Evolutionary conservation across 2,888 invertebrate genomes (phyloP).

Genomic region (Stictocephala bisonia): DNA sequence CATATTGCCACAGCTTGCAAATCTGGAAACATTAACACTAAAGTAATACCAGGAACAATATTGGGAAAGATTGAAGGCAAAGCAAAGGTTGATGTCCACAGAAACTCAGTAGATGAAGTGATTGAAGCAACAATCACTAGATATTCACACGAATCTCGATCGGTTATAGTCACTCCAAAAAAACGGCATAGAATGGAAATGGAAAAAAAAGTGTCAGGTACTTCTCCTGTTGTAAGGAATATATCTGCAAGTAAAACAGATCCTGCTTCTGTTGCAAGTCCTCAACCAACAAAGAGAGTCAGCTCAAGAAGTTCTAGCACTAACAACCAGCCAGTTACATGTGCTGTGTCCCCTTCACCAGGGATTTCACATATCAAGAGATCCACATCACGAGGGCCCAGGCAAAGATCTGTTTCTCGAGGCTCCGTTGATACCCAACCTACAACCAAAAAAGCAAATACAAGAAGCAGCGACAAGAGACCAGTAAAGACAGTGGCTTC

Average conservation of each 20-base stretch:
- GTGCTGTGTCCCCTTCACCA: constrained; percentile 31
- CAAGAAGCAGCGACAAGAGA: constrained; percentile 26
- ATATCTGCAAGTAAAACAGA: constrained; percentile 21
- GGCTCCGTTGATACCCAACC: constrained; percentile 22
- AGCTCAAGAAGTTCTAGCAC: constrained; percentile 70
- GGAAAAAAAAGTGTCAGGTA: constrained; percentile 47
- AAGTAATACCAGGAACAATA: constrained; percentile 2
- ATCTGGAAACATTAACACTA: constrained; percentile 5
- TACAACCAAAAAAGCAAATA: constrained; percentile 34
- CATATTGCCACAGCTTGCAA: constrained; percentile 2
- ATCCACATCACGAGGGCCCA: constrained; percentile 25
- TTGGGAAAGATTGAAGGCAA: constrained; percentile 16
- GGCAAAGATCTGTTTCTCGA: constrained; percentile 35
- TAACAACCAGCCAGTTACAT: constrained; percentile 63
- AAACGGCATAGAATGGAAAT: constrained; percentile 77
- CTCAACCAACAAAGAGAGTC: constrained; percentile 65
- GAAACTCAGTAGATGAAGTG: constrained; percentile 67
- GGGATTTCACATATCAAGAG: constrained; percentile 31
- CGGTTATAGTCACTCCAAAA: constrained; percentile 73
- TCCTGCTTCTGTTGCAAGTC: constrained; percentile 15
- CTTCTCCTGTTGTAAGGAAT: constrained; percentile 31
- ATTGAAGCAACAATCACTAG: constrained; percentile 68
- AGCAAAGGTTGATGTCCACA: constrained; percentile 61
- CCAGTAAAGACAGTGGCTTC: not conserved
- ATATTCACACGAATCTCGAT: constrained; percentile 42